Evolutionary conservation across 2,888 invertebrate genomes (phyloP), one percentile per base, ranked within the genome.

Genomic region (Rutpela maculata): DNA sequence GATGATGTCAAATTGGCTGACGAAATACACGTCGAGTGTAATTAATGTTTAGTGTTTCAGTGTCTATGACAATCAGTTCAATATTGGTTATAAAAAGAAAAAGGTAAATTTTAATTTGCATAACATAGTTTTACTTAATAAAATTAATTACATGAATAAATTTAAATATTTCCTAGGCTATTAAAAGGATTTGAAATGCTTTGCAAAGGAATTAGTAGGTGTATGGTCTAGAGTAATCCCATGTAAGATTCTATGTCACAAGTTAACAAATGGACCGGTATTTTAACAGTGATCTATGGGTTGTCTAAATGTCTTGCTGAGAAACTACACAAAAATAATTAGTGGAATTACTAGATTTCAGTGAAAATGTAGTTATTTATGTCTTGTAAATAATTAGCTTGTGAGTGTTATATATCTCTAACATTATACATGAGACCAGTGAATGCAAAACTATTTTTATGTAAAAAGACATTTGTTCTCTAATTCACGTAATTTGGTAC

Each of bases 241-340:
- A 74, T 78, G 80, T 70, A 78, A 80, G 78, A 80, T 71, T 76
- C 72, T 66, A 65, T 76, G 78, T 77, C 78, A 43, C 69, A 71
- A 72, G 57, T 60, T 79, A 79, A 81, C 59, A 67, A 81, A 81
- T 79, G 79, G 78, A 73, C 67, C 75, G 66, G 78, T 76, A 76
- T 81, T 80, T 77, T 70, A 59, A 75, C 75, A 60, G 81, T 81
- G 79, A 81, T 81, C 56, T 78, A 81, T 76, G 76, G 73, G 74
- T 75, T 72, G 76, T 78, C 81, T 72, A 57, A 74, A 50, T 15
- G 50, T 50, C 50, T 50, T 50, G n/a, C 17, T 50, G 50, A 50
- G 50, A 50, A 50, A 50, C 50, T 50, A 50, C 50, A 50, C 50
- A 50, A 50, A 50, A 50, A 50, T 50, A 50, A 50, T 50, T 50